phyloP scores from a whole-genome alignment of 1,140 invertebrate species.

The Drosophila parvula region DNA sequence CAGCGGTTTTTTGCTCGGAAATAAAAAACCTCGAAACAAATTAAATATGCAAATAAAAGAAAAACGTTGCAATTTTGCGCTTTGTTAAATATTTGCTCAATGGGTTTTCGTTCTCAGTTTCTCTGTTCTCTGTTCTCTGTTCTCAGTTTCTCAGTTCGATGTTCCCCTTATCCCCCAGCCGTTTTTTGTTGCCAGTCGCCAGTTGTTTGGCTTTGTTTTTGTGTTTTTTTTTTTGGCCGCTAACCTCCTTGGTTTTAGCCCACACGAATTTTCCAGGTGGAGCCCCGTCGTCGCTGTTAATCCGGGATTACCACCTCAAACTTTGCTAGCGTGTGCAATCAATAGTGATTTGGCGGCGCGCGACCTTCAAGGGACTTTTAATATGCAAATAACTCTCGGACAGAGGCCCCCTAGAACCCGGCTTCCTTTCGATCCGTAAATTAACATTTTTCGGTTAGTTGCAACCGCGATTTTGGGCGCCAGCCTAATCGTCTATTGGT shows the following conservation, averaged over 20 bases:
- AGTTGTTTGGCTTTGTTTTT: conserved; percentile 15
- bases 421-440: conserved; percentile 15
- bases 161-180: neutral
- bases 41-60: conserved; percentile 81
- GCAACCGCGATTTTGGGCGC: conserved; percentile 1
- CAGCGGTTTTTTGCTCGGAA: conserved; percentile 61
- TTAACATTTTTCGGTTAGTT: conserved; percentile 26
- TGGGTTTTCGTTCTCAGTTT: conserved; percentile 56
- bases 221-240: conserved; percentile 3
- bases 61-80: conserved; percentile 76
- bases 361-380: conserved; percentile 21
- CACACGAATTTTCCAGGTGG: conserved; percentile 19
- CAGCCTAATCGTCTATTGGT: conserved; percentile 7
- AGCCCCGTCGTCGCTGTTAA: conserved; percentile 2
- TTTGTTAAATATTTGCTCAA: conserved; percentile 81
- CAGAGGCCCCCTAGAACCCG: neutral
- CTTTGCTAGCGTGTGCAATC: conserved; percentile 14
- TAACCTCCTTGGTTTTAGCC: conserved; percentile 5
- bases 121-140: neutral
- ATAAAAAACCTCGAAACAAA: conserved; percentile 77
- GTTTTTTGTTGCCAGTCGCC: conserved; percentile 8
- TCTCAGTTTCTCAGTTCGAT: neutral
- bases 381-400: conserved; percentile 15
- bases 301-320: conserved; percentile 21
- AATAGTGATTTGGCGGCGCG: conserved; percentile 16